These are phyloP conservation scores for Rhyzopertha dominica DNA, from an alignment of 1,140 invertebrate species.

Conservation along the genomic window DNA sequence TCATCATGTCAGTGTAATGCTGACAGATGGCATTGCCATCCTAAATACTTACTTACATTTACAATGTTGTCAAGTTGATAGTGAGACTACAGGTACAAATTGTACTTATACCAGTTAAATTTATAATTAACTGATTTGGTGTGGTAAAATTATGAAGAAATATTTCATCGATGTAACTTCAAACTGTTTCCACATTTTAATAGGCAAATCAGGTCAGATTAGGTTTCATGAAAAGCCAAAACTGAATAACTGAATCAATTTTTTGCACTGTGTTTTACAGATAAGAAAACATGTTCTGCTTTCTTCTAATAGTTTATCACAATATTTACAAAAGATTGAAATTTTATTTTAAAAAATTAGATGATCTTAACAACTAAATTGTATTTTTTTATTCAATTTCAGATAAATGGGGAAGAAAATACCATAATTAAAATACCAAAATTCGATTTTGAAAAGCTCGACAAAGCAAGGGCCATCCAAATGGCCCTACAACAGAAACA, in stretches of 20 bases:
- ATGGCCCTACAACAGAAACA: slow-evolving; percentile 48
- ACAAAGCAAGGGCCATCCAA: slow-evolving; percentile 51
- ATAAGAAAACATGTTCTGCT: background rate
- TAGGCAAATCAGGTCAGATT: slow-evolving; percentile 1
- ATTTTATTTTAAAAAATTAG: background rate
- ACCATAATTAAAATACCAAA: slow-evolving; percentile 50
- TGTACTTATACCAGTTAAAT: too few relatives aligned
- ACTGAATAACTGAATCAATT: background rate
- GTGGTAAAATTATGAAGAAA: too few relatives aligned
- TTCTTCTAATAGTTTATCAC: background rate
- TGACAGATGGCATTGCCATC: too few relatives aligned
- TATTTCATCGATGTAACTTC: too few relatives aligned
- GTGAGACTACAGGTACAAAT: too few relatives aligned
- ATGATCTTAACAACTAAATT: background rate
- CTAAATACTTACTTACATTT: too few relatives aligned
- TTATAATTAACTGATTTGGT: too few relatives aligned
- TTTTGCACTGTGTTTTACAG: background rate
- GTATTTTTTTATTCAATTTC: slow-evolving; percentile 20
- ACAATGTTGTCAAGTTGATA: too few relatives aligned
- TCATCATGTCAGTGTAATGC: too few relatives aligned
- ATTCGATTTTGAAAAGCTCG: slow-evolving; percentile 50
- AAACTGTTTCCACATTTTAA: too few relatives aligned
- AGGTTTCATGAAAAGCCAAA: background rate
- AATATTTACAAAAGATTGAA: slow-evolving; percentile 1
- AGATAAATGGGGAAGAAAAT: slow-evolving; percentile 55